Base-by-base conservation (phyloP, 2,113 vertebrate genomes). In the Podarcis raffonei region DNA sequence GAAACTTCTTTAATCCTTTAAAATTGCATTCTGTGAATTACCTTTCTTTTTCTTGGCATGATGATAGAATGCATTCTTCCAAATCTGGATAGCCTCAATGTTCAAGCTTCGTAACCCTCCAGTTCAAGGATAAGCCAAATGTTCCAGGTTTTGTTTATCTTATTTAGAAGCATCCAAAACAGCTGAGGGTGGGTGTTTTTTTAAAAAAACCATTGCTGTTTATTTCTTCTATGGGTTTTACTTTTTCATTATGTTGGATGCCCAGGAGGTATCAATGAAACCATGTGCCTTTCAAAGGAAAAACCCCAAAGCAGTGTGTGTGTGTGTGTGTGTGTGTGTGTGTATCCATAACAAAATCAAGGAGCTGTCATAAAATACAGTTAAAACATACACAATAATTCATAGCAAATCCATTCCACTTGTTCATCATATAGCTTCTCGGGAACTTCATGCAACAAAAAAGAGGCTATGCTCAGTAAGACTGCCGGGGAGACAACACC, bases 1-100 rank as follows among this genome's bases (percentile, higher is more conserved):
- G 4, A 9, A 25, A 3, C 72, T 48, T 86, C 68, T 37, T 53
- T 35, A 22, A 13, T 37, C 66, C 6, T 13, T 76, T 42, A 9
- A 12, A 42, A 1, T 39, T 71, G 0, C 0, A 11, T 85, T 72
- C n/a, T 87, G 89, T 48, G 4, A 81, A 75, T 7, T 12, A 22
- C 16, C 80, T 30, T 84, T 48, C 83, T 83, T 81, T 48, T 48
- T 42, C 15, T 77, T 85, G 59, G 42, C 66, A 32, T 37, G 3
- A 0, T 0, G 4, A 23, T 3, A 6, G 1, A 16, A 12, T 2
- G 0, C 3, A 0, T 30, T 1, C 27, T 80, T 76, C 57, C 39
- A 30, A 78, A 39, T 5, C 42, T 81, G 66, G 32, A 83, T 25
- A 82, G 66, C 4, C 16, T n/a, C 22, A 84, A 30, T 53, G 22